These are phyloP conservation scores for Eupeodes latifasciatus DNA, from an alignment of 2,888 invertebrate species.

Conservation along the genomic window DNA sequence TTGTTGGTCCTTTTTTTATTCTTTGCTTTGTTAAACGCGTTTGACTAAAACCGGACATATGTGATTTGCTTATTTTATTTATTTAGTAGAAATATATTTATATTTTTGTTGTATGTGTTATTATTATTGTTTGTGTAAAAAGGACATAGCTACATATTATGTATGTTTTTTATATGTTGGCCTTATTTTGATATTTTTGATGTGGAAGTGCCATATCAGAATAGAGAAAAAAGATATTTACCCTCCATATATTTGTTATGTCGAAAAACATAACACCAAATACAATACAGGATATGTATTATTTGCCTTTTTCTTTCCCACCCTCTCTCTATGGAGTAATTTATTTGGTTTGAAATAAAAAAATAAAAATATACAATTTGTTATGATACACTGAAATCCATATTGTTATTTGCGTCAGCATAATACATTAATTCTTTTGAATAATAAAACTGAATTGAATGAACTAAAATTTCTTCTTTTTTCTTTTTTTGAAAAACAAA, in stretches of 20 bases:
- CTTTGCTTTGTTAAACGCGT: conserved; percentile 15
- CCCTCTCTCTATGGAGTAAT: conserved; percentile 32
- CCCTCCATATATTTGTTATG: not conserved
- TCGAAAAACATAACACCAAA: conserved; percentile 13
- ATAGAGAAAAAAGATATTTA: conserved; percentile 11
- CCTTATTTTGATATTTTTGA: conserved; percentile 31
- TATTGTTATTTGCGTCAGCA: conserved; percentile 51
- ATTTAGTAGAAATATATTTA: conserved; percentile 28
- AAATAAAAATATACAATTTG: conserved; percentile 33
- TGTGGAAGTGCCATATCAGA: not conserved
- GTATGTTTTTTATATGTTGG: not conserved
- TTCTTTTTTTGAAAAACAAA: not conserved
- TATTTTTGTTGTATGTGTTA: not conserved
- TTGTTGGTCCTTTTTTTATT: not conserved
- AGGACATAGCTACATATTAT: too few species aligned
- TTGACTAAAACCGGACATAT: conserved; percentile 66
- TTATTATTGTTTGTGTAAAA: not conserved
- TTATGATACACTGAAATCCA: conserved; percentile 56
- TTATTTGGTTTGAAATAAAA: conserved; percentile 39
- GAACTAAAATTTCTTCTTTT: conserved; percentile 1
- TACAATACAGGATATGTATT: conserved; percentile 10
- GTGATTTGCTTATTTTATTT: conserved; percentile 65
- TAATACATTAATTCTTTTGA: conserved; percentile 46
- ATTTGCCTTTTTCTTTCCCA: not conserved
- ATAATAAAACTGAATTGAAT: conserved; percentile 40